Evolutionary conservation across 2,113 vertebrate genomes (phyloP).

Genomic region (Tetrao urogallus): DNA sequence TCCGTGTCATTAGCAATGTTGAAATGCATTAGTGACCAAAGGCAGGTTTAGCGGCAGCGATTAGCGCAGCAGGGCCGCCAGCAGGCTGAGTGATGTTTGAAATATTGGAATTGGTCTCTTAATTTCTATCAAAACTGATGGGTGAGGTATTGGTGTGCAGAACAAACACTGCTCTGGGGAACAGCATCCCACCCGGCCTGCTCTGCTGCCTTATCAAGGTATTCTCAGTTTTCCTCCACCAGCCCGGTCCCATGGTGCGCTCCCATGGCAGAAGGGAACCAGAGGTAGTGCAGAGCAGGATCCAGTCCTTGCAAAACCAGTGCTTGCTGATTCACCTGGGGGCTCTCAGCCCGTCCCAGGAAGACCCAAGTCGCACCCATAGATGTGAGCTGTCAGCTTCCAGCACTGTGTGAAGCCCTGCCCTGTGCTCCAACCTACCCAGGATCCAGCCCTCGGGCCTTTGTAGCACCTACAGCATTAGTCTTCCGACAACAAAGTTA

Average conservation of each 20-base stretch:
- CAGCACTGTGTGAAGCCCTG: neutral
- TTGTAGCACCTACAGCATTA: neutral
- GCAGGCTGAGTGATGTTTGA: slow-evolving; percentile 67
- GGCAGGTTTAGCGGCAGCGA: slow-evolving; percentile 66
- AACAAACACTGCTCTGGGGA: neutral
- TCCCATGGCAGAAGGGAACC: neutral
- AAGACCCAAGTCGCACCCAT: neutral
- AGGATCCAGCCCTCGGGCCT: neutral
- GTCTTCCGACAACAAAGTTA: neutral
- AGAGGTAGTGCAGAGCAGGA: neutral
- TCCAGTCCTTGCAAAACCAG: too few relatives aligned
- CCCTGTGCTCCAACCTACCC: neutral
- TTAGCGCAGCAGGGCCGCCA: slow-evolving; percentile 65
- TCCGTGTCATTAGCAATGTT: slow-evolving; percentile 73
- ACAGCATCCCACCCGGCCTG: neutral
- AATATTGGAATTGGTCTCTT: slow-evolving; percentile 54
- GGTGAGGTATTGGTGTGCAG: neutral
- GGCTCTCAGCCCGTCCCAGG: neutral
- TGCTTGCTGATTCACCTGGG: neutral
- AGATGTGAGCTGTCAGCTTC: neutral
- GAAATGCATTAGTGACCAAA: slow-evolving; percentile 77
- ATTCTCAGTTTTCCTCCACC: too few relatives aligned
- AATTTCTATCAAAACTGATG: slow-evolving; percentile 23
- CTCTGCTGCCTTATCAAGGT: rapidly evolving
- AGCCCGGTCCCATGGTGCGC: neutral